These are phyloP conservation scores for Dendropsophus ebraccatus DNA, from an alignment of 2,113 vertebrate species.

Conservation along the genomic window DNA sequence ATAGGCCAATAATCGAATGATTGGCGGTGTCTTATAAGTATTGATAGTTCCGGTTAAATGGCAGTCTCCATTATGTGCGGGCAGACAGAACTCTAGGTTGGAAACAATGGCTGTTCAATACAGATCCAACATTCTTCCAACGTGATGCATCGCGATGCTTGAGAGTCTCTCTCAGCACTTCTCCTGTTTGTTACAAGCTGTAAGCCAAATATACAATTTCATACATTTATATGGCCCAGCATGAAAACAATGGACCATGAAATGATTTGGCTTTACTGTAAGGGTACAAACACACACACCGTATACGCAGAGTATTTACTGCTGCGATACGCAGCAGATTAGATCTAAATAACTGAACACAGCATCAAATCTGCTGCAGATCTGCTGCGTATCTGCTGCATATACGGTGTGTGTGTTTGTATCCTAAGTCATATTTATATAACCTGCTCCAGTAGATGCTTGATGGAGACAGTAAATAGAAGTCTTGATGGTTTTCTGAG, in stretches of 20 bases:
- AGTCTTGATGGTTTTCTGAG: background rate
- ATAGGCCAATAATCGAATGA: background rate
- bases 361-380: no score
- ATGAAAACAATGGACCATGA: background rate
- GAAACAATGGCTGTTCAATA: background rate
- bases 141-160: background rate
- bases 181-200: background rate
- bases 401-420: no score
- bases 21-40: background rate
- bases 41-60: background rate
- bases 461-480: background rate
- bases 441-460: background rate
- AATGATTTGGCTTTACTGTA: background rate
- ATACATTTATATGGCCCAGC: background rate
- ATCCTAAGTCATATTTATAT: background rate
- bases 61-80: background rate
- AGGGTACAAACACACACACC: no score
- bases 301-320: no score
- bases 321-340: no score
- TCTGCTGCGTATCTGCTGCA: no score
- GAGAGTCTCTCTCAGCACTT: slow-evolving; percentile 20
- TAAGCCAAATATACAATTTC: background rate
- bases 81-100: background rate
- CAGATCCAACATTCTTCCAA: background rate
- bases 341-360: no score